Percentiles rank a stretch among this genome's conserved stretches.
Evolutionary conservation across 2,797 vertebrate genomes (phyloP).

Genomic region (Periophthalmus magnuspinnatus): DNA sequence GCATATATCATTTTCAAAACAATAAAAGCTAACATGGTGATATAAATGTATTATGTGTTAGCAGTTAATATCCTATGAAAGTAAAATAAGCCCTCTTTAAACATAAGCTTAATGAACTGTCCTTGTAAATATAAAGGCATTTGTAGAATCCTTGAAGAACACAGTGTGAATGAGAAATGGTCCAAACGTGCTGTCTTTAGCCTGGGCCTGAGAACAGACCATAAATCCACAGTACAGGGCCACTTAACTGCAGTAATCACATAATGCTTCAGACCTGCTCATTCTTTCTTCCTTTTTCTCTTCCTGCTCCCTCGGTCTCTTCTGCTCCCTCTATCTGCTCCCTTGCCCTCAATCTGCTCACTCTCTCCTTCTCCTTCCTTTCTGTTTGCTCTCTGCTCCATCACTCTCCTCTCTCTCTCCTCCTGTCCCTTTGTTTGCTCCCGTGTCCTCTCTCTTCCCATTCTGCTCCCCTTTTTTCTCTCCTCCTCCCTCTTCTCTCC

Average conservation of each 20-base stretch:
- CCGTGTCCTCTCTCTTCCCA: no score
- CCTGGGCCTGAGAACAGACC: background rate
- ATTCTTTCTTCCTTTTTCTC: conserved; percentile 17
- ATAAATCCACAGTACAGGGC: conserved; percentile 31
- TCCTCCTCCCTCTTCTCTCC: no score
- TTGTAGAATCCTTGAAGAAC: background rate
- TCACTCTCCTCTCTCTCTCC: background rate
- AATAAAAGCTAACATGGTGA: no score
- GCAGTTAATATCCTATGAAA: no score
- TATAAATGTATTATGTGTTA: no score
- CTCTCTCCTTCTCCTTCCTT: conserved; percentile 46
- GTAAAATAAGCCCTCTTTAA: no score
- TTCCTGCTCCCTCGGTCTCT: conserved; percentile 31
- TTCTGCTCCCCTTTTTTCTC: no score
- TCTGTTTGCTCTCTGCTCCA: background rate
- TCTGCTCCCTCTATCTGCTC: background rate
- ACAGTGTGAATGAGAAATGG: background rate
- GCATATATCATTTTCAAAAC: no score
- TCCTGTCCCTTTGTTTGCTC: background rate
- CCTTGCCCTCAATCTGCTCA: conserved; percentile 45
- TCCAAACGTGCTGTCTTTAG: background rate
- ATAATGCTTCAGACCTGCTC: conserved; percentile 64
- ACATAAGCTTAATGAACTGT: background rate
- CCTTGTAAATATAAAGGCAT: background rate
- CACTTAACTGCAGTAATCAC: conserved; percentile 68